A percentile compares a stretch with the other conserved stretches of the same genome.
phyloP scores from a whole-genome alignment of 2,888 invertebrate genomes.

The Trachelus tabidus region DNA sequence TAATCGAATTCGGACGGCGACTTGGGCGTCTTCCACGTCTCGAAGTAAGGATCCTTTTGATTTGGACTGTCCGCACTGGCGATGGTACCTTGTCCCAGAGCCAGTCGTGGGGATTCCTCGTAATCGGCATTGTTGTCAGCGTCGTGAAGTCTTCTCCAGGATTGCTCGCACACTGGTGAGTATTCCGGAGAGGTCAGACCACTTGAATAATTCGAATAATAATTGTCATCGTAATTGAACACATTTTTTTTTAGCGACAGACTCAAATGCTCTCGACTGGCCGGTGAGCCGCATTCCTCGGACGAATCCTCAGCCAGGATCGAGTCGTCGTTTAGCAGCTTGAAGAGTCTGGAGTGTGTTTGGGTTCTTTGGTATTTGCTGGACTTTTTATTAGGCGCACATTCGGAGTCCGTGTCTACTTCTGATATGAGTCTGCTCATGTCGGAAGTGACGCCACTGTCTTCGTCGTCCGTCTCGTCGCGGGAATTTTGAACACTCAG shows the following conservation, averaged over 20 bases:
- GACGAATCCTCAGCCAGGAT: slow-evolving; percentile 31
- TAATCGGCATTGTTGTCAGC: background rate
- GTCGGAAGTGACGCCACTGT: slow-evolving; percentile 79
- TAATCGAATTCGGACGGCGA: slow-evolving; percentile 27
- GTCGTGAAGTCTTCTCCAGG: slow-evolving; percentile 68
- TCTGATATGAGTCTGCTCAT: slow-evolving; percentile 77
- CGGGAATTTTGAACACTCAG: slow-evolving; percentile 45
- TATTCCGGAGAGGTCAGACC: slow-evolving; percentile 66
- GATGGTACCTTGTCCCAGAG: slow-evolving; percentile 1
- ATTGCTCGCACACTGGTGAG: slow-evolving; percentile 71
- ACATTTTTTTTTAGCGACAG: slow-evolving; percentile 37
- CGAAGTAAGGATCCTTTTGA: slow-evolving; percentile 43
- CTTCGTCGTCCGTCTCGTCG: slow-evolving; percentile 71
- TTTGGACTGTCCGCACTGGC: background rate
- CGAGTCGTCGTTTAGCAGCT: slow-evolving; percentile 72
- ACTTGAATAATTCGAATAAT: slow-evolving; percentile 57
- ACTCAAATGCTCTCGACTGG: slow-evolving; percentile 38
- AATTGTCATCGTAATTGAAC: slow-evolving; percentile 61
- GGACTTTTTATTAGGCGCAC: slow-evolving; percentile 70
- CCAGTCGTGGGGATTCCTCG: background rate
- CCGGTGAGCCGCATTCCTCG: slow-evolving; percentile 19
- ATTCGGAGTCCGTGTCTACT: slow-evolving; percentile 74
- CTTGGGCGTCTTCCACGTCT: slow-evolving; percentile 46
- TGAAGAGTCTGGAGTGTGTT: slow-evolving; percentile 78
- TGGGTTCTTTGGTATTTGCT: slow-evolving; percentile 76